phyloP scores from a whole-genome alignment of 2,888 invertebrate species.

The Drosophila helvetica region DNA sequence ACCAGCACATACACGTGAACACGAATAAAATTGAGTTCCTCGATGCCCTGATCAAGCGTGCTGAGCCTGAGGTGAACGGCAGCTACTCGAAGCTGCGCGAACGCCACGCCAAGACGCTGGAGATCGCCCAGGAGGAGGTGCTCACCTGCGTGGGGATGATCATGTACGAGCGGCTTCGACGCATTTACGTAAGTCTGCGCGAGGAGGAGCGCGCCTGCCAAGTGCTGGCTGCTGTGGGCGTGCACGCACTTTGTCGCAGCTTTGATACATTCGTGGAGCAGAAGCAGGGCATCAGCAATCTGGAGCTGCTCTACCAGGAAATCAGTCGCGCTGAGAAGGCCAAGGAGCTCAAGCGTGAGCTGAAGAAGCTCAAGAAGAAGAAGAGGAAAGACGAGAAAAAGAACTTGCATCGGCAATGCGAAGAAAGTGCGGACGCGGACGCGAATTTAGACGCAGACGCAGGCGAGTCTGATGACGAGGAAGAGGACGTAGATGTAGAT shows the following conservation, averaged over 20 bases:
- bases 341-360: conserved; percentile 93
- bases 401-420: conserved; percentile 79
- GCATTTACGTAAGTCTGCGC: conserved; percentile 92
- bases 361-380: conserved; percentile 92
- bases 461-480: conserved; percentile 66
- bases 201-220: conserved; percentile 98
- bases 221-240: conserved; percentile 93
- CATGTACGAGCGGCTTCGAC: conserved; percentile 94
- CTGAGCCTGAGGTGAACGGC: conserved; percentile 94
- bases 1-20: conserved; percentile 94
- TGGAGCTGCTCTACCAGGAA: conserved; percentile 94
- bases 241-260: conserved; percentile 93
- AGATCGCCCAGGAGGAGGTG: conserved; percentile 98
- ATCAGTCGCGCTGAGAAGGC: conserved; percentile 93
- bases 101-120: conserved; percentile 97
- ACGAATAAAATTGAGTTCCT: conserved; percentile 93
- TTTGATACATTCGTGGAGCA: conserved; percentile 95
- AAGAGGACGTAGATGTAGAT: conserved; percentile 60
- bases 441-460: conserved; percentile 55
- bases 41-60: conserved; percentile 92
- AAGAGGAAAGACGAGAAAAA: conserved; percentile 87
- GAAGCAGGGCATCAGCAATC: conserved; percentile 94
- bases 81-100: conserved; percentile 89
- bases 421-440: conserved; percentile 24
- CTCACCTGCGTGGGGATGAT: conserved; percentile 97